phyloP scores from a whole-genome alignment of 2,113 vertebrate species.

The Proteles cristata region DNA sequence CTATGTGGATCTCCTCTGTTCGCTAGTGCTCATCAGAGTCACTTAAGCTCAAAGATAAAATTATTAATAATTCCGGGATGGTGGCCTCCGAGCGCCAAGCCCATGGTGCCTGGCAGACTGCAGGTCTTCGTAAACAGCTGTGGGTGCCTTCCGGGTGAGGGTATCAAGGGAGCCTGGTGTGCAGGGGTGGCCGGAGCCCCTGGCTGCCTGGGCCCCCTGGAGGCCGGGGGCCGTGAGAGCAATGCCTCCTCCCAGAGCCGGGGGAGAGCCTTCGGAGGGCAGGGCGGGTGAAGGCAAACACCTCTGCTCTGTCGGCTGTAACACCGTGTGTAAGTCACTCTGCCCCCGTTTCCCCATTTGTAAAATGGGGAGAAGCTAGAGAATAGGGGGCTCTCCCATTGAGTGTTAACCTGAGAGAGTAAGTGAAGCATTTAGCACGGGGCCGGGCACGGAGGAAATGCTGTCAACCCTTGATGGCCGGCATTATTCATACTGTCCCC shows the following conservation, averaged over 20 bases:
- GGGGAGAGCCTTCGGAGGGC: not conserved
- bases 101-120: not conserved
- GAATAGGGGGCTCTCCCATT: not conserved
- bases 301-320: not conserved
- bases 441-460: accelerated
- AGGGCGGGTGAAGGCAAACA: not conserved
- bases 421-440: no score
- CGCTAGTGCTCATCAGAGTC: not conserved
- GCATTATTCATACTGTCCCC: not conserved
- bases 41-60: not conserved
- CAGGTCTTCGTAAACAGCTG: not conserved
- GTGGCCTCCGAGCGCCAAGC: not conserved
- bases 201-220: no score
- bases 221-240: not conserved
- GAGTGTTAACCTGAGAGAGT: not conserved
- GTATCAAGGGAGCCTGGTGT: not conserved
- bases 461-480: accelerated
- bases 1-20: not conserved
- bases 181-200: not conserved
- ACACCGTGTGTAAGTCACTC: not conserved
- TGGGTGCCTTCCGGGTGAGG: not conserved
- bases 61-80: accelerated
- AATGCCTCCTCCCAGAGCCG: no score
- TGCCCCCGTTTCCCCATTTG: not conserved
- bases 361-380: not conserved